Conservation (phyloP, 2,797 vertebrate genomes). For the Arctocebus calabarensis region DNA sequence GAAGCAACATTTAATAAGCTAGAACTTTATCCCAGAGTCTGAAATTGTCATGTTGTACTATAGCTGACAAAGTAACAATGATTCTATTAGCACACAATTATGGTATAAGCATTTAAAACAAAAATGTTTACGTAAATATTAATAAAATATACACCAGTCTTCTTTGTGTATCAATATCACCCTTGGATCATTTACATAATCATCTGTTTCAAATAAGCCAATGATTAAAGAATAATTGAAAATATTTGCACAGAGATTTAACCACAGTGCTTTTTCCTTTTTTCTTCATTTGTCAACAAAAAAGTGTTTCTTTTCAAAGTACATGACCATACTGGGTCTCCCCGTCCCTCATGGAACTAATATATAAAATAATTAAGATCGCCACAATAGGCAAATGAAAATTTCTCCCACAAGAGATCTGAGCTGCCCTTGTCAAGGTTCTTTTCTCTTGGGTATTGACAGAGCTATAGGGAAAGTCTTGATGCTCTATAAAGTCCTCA, state of each 20-base stretch:
- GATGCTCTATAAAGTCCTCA: slow-evolving; percentile 30
- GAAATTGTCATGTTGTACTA: neutral
- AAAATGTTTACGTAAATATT: slow-evolving; percentile 4
- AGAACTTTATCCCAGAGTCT: neutral
- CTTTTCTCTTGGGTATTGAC: slow-evolving; percentile 67
- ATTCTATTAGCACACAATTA: neutral
- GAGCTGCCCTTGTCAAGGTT: neutral
- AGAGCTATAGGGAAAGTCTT: neutral
- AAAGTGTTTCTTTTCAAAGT: slow-evolving; percentile 27
- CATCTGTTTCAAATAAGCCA: neutral
- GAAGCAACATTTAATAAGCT: neutral
- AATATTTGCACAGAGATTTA: neutral
- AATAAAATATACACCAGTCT: neutral
- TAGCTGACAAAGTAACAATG: neutral
- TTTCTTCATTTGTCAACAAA: slow-evolving; percentile 14
- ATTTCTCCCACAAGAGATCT: slow-evolving; percentile 64
- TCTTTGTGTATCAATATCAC: neutral
- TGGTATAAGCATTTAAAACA: neutral
- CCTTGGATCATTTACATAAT: neutral
- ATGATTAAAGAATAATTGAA: neutral
- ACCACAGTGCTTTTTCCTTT: neutral
- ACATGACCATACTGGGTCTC: neutral
- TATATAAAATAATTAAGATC: neutral
- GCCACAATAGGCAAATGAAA: neutral
- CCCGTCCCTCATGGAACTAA: neutral